Evolutionary conservation across 2,888 invertebrate species (phyloP), one percentile per base, ranked within the genome.

Genomic region (Apantesis nais): DNA sequence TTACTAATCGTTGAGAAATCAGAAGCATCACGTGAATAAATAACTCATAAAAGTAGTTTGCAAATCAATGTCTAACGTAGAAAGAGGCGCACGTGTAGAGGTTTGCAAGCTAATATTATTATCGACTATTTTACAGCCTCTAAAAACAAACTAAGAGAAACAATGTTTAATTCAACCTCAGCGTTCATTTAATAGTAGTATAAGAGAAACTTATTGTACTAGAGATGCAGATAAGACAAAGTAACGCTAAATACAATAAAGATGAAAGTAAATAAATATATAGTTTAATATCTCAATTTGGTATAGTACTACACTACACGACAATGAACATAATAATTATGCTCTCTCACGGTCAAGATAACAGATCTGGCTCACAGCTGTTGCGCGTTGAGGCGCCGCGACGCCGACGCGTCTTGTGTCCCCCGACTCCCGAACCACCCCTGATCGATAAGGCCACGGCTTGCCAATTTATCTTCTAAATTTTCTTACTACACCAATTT

Each of bases 271-370:
- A 64, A 64, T 69, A 69, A 9, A 39, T 65, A 69, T 62, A 71
- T 73, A 65, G 66, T 66, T 64, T 71, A 75, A 75, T 67, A 73
- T 75, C 67, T 62, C 68, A 74, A 74, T 76, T 77, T 70, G 75
- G 69, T 80, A 78, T 76, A 79, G 52, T 78, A 83, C 78, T 82
- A 84, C 76, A 79, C 67, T 83, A 80, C 76, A 85, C 83, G 86
- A 86, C 81, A 86, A 85, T 83, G 84, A 86, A 83, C 82, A 86
- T 83, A 87, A 86, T 89, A 87, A 89, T 86, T 84, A 84, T 89
- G 85, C 80, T 92, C 94, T 92, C 94, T 94, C 94, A 95, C 94
- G 92, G 93, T 93, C 89, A 93, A 93, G 90, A 90, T 91, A 92
- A 91, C 82, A 87, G 90, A 91, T 89, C 89, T 88, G 88, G 89